phyloP scores from a whole-genome alignment of 2,113 vertebrate species.

The Amazona vittata region DNA sequence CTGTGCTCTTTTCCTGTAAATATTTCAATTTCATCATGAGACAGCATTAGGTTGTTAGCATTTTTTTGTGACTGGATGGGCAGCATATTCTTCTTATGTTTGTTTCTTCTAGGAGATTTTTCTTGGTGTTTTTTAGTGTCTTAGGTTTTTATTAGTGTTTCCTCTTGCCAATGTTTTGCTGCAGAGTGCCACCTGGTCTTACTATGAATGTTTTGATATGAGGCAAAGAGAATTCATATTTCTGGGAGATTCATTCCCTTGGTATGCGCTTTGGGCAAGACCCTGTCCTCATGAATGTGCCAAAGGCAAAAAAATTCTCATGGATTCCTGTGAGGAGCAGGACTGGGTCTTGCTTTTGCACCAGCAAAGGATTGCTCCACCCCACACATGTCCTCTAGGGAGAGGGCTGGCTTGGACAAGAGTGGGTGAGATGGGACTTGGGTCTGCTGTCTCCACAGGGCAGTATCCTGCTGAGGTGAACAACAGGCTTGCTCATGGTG shows the following conservation, averaged over 20 bases:
- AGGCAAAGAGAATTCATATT: constrained; percentile 45
- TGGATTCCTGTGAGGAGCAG: background rate
- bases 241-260: constrained; percentile 41
- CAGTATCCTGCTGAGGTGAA: background rate
- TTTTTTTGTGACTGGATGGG: constrained; percentile 40
- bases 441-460: fast-evolving
- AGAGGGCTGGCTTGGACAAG: background rate
- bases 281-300: background rate
- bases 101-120: constrained; percentile 52
- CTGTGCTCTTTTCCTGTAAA: constrained; percentile 55
- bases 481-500: fast-evolving
- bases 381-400: fast-evolving
- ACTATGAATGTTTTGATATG: constrained; percentile 64
- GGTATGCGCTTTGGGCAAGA: constrained; percentile 52
- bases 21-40: constrained; percentile 59
- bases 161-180: constrained; percentile 49
- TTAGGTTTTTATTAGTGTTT: constrained; percentile 41
- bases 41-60: constrained; percentile 61
- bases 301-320: constrained; percentile 16
- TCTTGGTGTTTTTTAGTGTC: constrained; percentile 24
- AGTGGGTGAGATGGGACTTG: background rate
- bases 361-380: background rate
- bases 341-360: background rate
- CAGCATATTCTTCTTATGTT: constrained; percentile 45
- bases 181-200: background rate